Base-by-base conservation (phyloP, 2,113 vertebrate species). In the Corvus hawaiiensis region DNA sequence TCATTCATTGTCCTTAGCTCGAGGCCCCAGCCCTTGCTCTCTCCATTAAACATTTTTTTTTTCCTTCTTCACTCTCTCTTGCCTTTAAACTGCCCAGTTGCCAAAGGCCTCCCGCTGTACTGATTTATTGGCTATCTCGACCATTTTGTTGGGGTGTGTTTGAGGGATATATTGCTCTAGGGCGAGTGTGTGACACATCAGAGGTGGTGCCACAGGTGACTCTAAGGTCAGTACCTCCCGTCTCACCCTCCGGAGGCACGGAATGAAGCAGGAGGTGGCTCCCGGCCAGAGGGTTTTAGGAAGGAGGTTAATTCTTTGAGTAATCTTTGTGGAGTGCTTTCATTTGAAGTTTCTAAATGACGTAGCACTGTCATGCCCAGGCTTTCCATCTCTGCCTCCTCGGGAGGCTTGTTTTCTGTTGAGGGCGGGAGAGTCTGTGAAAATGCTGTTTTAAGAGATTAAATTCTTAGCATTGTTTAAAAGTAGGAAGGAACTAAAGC, bases 401-500 rank as follows among this genome's bases (percentile, higher is more conserved):
- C 67, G 81, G 68, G 55, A 90, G 75, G 59, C 66, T 87, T 90
- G 59, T 28, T 67, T 91, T 88, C 72, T 93, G 43, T 92, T 52
- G 41, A 88, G 79, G 76, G 72, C 74, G 79, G 82, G 90, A 95
- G 94, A 90, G 59, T 92, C 95, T 67, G 62, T 74, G 75, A 91
- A 91, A 97, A 94, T 9, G 52, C 75, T 91, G 79, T 62, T 95
- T 92, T 74, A 89, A 90, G 82, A 92, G 90, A 93, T 96, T 88
- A 90, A 96, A 90, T 94, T 90, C 95, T 92, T 96, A 84, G 92
- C 88, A 92, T 95, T 96, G 93, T 96, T 97, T 88, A 67, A 90
- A 95, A 93, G 79, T 97, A 94, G 90, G 94, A 95, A 96, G 94
- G 94, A 96, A 93, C 95, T 96, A 74, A 90, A 93, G 67, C 84